These are phyloP conservation scores for Poeciliopsis turneri DNA, from an alignment of 2,797 vertebrate species.

Conservation along the genomic window DNA sequence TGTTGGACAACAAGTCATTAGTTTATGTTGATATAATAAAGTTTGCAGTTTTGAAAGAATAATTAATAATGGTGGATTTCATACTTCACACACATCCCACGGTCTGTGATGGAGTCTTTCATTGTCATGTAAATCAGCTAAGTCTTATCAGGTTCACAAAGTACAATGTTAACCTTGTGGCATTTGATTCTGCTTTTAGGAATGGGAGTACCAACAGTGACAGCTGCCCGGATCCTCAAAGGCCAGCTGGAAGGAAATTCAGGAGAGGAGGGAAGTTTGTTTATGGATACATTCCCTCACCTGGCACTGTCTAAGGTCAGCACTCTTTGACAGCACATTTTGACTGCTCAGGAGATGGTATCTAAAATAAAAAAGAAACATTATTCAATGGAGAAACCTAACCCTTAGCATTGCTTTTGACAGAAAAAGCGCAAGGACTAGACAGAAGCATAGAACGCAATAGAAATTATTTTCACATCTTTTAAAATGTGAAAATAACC, in stretches of 20 bases:
- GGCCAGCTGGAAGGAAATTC: conserved; percentile 73
- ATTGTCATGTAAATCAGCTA: conserved; percentile 16
- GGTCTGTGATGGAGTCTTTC: not conserved
- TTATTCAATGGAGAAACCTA: not conserved
- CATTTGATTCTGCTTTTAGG: conserved; percentile 65
- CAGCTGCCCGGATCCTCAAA: conserved; percentile 84
- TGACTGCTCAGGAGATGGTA: not conserved
- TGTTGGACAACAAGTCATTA: not conserved
- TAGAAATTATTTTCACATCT: not conserved
- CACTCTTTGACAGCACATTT: conserved; percentile 3
- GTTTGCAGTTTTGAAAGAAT: not conserved
- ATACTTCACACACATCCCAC: not conserved
- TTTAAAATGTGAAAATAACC: not conserved
- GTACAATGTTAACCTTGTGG: conserved; percentile 34
- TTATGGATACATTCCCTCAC: conserved; percentile 84
- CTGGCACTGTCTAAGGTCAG: conserved; percentile 84
- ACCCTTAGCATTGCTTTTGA: not conserved
- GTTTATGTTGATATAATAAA: not conserved
- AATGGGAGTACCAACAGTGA: conserved; percentile 84
- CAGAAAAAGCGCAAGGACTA: not conserved
- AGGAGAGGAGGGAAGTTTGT: conserved; percentile 80
- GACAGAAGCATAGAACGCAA: not conserved
- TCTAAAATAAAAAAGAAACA: not conserved
- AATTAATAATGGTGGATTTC: not conserved
- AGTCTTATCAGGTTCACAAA: conserved; percentile 3